phyloP scores from a whole-genome alignment of 2,113 vertebrate species.

The Saguinus midas region DNA sequence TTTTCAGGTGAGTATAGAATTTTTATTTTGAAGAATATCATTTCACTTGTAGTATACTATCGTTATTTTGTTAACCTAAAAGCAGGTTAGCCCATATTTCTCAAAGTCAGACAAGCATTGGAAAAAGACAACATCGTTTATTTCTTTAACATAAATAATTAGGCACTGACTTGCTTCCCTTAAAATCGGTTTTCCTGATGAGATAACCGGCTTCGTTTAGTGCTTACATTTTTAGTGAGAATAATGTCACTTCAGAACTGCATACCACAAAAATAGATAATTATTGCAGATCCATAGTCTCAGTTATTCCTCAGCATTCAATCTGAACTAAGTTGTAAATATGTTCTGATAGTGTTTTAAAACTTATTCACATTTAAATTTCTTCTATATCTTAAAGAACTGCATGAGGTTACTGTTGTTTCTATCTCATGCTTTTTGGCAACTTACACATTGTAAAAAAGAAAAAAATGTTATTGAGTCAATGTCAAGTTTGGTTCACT shows the following conservation, averaged over 20 bases:
- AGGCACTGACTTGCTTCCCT: not conserved
- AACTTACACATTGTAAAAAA: not conserved
- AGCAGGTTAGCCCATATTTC: not conserved
- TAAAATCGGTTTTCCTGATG: not conserved
- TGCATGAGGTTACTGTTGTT: not conserved
- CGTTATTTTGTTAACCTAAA: constrained; percentile 5
- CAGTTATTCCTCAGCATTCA: not conserved
- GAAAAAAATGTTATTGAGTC: not conserved
- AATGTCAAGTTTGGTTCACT: not conserved
- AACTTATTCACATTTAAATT: constrained; percentile 16
- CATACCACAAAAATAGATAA: not conserved
- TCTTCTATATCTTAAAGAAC: constrained; percentile 7
- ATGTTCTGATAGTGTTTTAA: not conserved
- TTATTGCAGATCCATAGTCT: not conserved
- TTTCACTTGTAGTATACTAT: not conserved
- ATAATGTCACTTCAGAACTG: not conserved
- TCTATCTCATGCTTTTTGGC: not conserved
- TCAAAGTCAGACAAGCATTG: not conserved
- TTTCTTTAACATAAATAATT: constrained; percentile 27
- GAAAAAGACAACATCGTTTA: not conserved
- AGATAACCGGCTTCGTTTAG: not conserved
- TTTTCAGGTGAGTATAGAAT: not conserved
- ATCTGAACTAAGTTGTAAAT: not conserved
- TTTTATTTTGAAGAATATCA: not conserved
- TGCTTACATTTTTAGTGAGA: not conserved